Conservation (phyloP, 35 echinoderm and acorn worm species). For the Lytechinus variegatus region DNA sequence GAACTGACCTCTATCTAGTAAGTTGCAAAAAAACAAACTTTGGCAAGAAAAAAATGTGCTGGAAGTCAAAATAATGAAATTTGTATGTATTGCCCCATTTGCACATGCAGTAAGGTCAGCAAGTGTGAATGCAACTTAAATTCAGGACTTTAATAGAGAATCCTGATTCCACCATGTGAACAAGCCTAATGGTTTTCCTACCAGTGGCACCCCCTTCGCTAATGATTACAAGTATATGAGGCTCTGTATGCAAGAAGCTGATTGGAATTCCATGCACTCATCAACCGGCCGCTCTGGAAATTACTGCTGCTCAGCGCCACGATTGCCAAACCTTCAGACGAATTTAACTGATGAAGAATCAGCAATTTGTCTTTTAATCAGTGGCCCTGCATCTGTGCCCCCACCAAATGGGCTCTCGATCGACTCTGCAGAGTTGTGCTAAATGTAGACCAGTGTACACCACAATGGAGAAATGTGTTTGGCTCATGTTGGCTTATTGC, state of each 20-base stretch:
- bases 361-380: slow-evolving; percentile 19
- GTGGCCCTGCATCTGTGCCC: background rate
- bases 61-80: no score
- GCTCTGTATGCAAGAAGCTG: background rate
- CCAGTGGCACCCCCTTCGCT: background rate
- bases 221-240: slow-evolving; percentile 20
- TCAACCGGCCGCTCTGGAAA: background rate
- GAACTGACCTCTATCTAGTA: no score
- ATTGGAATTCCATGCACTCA: slow-evolving; percentile 4
- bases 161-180: background rate
- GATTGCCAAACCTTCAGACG: slow-evolving; percentile 1
- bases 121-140: background rate
- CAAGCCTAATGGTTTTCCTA: background rate
- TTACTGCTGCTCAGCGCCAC: background rate
- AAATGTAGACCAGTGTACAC: background rate
- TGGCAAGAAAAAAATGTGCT: no score
- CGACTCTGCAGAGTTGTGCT: background rate
- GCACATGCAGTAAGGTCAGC: no score
- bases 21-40: no score
- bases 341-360: slow-evolving; percentile 13
- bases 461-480: background rate
- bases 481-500: no score
- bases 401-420: background rate
- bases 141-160: background rate
- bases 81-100: no score